These are phyloP conservation scores for Melopsittacus undulatus DNA, from an alignment of 2,797 vertebrate genomes.

Conservation along the genomic window DNA sequence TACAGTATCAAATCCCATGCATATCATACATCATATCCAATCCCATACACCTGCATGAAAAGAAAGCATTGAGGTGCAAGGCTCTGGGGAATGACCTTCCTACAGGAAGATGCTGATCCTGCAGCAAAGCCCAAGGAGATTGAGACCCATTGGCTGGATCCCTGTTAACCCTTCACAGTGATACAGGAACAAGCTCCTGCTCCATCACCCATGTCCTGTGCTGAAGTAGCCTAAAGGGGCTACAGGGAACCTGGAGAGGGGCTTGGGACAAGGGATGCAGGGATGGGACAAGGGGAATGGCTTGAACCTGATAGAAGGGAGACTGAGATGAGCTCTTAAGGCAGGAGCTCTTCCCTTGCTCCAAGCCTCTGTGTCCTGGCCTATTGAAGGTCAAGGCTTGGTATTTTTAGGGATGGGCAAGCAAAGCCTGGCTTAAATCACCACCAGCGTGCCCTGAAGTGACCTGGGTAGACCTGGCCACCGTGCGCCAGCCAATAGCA, in stretches of 20 bases:
- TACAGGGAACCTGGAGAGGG: no score
- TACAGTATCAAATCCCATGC: no score
- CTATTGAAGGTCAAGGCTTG: not conserved
- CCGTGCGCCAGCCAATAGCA: rapidly evolving
- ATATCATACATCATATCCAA: no score
- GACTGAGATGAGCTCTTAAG: no score
- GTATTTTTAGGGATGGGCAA: not conserved
- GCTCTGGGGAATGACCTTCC: not conserved
- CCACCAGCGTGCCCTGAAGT: rapidly evolving
- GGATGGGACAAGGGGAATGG: no score
- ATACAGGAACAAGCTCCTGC: not conserved
- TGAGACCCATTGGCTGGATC: rapidly evolving
- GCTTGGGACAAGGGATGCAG: no score
- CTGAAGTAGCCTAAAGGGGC: not conserved
- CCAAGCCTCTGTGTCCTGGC: no score
- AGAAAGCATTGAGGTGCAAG: not conserved
- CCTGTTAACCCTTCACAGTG: rapidly evolving
- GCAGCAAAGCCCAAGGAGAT: not conserved
- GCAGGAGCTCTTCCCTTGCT: no score
- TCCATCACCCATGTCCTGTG: not conserved
- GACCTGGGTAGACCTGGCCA: not conserved
- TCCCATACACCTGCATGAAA: not conserved
- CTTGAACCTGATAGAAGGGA: no score
- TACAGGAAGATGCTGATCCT: not conserved
- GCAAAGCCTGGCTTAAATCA: not conserved